Evolutionary conservation across 92 coral and sea anemone genomes (phyloP).

Genomic region (Umimayanthus chanpuru): DNA sequence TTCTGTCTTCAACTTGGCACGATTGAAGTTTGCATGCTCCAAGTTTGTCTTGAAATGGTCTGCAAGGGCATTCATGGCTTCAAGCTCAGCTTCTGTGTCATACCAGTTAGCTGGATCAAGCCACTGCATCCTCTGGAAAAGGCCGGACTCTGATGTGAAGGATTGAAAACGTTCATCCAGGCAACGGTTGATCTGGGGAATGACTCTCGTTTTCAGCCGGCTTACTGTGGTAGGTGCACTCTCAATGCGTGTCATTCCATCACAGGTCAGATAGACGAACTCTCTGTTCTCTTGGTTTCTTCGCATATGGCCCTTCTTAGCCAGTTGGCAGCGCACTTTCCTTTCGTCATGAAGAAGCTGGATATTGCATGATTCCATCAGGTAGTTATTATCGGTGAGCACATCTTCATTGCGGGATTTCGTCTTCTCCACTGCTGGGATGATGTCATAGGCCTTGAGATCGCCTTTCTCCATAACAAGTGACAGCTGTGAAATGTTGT

Average conservation of each 20-base stretch:
- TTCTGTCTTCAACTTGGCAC: conserved; percentile 39
- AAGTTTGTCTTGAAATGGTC: conserved; percentile 41
- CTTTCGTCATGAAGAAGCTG: conserved; percentile 24
- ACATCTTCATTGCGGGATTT: conserved; percentile 47
- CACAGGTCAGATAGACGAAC: conserved; percentile 32
- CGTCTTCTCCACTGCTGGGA: conserved; percentile 42
- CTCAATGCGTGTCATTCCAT: conserved; percentile 32
- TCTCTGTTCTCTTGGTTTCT: conserved; percentile 40
- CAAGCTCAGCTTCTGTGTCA: conserved; percentile 29
- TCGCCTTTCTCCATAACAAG: conserved; percentile 46
- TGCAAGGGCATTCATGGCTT: conserved; percentile 32
- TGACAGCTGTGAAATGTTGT: conserved; percentile 46
- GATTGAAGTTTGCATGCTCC: conserved; percentile 32
- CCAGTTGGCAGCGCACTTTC: conserved; percentile 36
- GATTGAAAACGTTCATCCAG: conserved; percentile 44
- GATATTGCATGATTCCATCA: conserved; percentile 21
- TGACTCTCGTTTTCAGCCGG: conserved; percentile 46
- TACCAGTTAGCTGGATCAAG: conserved; percentile 48
- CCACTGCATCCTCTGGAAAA: conserved; percentile 49
- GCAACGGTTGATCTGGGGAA: conserved; percentile 43
- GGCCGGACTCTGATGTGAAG: conserved; percentile 15
- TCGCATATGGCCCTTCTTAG: conserved; percentile 43
- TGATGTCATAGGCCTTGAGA: conserved; percentile 45
- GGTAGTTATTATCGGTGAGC: conserved; percentile 27
- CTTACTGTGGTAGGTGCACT: not conserved